A percentile compares a stretch with the other conserved stretches of the same genome.
phyloP scores from a whole-genome alignment of 2,797 vertebrate species.

The Glossophaga mutica region DNA sequence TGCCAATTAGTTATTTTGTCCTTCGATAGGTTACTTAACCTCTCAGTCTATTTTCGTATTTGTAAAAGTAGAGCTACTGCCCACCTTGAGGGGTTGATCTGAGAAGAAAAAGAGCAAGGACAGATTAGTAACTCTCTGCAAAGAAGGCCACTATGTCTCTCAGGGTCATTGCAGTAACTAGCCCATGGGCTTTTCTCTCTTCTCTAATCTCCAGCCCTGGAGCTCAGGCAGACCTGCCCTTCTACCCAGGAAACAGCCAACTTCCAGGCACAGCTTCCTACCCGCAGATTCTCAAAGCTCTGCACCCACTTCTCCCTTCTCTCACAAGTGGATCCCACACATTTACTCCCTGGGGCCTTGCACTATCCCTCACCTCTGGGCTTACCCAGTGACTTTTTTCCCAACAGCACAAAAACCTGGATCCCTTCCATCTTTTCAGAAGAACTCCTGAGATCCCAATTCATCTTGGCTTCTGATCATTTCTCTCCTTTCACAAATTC shows the following conservation, averaged over 20 bases:
- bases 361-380: fast-evolving
- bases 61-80: background rate
- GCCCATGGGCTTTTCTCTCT: background rate
- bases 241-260: no score
- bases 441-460: background rate
- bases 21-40: background rate
- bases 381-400: background rate
- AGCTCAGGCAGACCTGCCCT: background rate
- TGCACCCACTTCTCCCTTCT: background rate
- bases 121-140: background rate
- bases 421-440: background rate
- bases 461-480: background rate
- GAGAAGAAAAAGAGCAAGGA: background rate
- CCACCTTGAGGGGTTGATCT: background rate
- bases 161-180: background rate
- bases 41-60: background rate
- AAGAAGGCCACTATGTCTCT: background rate
- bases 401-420: background rate
- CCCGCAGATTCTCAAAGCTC: background rate
- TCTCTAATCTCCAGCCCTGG: background rate
- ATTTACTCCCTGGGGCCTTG: background rate
- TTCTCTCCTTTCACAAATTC: background rate
- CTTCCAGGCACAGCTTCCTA: background rate
- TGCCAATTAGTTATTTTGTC: background rate
- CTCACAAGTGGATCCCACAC: background rate